Percentiles rank a stretch among this genome's conserved stretches.
Conservation (phyloP, 2,888 invertebrate genomes). For the Anthophora plumipes region DNA sequence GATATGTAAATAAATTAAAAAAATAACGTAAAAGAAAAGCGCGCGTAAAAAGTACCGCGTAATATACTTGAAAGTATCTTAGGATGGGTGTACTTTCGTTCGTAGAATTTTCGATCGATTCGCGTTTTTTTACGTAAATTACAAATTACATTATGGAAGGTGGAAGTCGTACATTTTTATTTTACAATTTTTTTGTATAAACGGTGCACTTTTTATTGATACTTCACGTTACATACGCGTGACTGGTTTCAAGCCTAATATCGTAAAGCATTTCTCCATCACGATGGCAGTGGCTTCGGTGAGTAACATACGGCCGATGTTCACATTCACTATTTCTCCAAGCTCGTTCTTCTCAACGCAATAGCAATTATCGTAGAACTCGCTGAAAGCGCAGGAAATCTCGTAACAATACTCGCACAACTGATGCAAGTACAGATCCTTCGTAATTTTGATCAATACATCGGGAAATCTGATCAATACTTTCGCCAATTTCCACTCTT, state of each 20-base stretch:
- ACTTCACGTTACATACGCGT: conserved; percentile 85
- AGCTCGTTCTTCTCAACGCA: conserved; percentile 96
- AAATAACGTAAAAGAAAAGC: too few relatives aligned
- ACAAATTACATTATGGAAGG: neutral
- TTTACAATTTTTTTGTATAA: conserved; percentile 16
- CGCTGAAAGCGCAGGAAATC: conserved; percentile 95
- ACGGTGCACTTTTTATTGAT: conserved; percentile 26
- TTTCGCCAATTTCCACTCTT: conserved; percentile 98
- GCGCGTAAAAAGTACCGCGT: too few relatives aligned
- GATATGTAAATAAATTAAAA: too few relatives aligned
- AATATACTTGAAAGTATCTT: too few relatives aligned
- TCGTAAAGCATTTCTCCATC: conserved; percentile 94
- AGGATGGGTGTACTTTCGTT: too few relatives aligned
- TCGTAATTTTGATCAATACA: conserved; percentile 91
- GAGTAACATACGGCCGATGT: conserved; percentile 94
- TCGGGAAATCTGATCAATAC: conserved; percentile 94
- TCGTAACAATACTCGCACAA: conserved; percentile 98
- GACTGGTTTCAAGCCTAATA: conserved; percentile 96
- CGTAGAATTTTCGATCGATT: neutral
- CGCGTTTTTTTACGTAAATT: neutral
- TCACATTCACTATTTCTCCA: conserved; percentile 93
- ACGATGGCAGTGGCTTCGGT: conserved; percentile 96
- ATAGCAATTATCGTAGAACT: conserved; percentile 99
- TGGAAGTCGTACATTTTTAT: conserved; percentile 15
- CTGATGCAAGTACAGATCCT: conserved; percentile 93